Base-by-base conservation (phyloP, 2,113 vertebrate species). In the Antechinus flavipes region DNA sequence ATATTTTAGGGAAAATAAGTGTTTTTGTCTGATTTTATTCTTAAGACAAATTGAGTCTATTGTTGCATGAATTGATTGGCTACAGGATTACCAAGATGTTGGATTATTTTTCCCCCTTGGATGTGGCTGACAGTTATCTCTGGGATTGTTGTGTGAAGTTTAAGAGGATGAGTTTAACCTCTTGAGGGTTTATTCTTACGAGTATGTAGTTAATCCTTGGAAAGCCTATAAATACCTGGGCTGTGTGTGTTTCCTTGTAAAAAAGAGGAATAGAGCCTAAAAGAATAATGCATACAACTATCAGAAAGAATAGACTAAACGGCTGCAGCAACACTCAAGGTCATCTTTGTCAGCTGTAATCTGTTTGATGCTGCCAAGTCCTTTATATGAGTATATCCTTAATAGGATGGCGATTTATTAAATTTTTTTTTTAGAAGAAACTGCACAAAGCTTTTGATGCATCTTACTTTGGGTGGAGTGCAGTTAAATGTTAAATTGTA, bases 91-190 rank as follows among this genome's bases (percentile, higher is more conserved):
- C 96, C 94, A 98, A 98, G 54, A 98, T 97, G 97, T 97, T 98
- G 98, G 98, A 98, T 98, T 99, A 98, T 98, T 98, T 98, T 98
- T 98, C 95, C 97, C 97, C 95, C 97, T 98, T n/a, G 97, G 91
- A 98, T 98, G 90, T 98, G 98, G 98, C 97, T 98, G 97, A 98
- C 97, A 98, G 97, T 98, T 98, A 96, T 98, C 97, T 98, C 92
- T 98, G 96, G 97, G 98, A 99, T 98, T 98, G 98, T 97, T 98
- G 97, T 98, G 97, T 98, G 97, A 98, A 98, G 98, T 98, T 99
- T 98, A 99, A 99, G 97, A 99, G 98, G 98, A 99, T 98, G 98
- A 98, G 97, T 98, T 98, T 99, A 98, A 98, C 98, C 98, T 98
- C 98, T 98, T 98, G 98, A 98, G 97, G 97, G 96, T 97, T 98